Base-by-base conservation (phyloP, 1,140 invertebrate species). In the Tribolium madens region DNA sequence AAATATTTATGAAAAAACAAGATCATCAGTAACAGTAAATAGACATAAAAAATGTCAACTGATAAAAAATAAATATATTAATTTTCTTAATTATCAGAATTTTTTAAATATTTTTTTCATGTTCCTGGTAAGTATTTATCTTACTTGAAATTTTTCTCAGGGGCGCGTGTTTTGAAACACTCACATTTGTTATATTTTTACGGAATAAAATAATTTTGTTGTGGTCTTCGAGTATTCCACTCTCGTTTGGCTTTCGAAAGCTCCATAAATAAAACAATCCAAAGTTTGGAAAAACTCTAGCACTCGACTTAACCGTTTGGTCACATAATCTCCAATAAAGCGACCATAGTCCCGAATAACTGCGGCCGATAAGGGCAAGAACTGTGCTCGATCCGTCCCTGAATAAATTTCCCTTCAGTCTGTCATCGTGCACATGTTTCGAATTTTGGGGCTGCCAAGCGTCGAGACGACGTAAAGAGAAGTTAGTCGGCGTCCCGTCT, bases 261-360 rank as follows among this genome's bases (percentile, higher is more conserved):
- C 26, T 42, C 36, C 7, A 42, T 42, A 42, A 42, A 42, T 42
- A 42, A 42, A 42, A 7, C 36, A 42, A 42, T 42, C n/a, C 9
- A 10, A 42, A 42, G 36, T 42, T 42, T 42, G 1, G 36, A 42
- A 42, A 42, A 42, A n/a, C 0, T n/a, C 36, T 0, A 12, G 26
- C 57, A 64, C 57, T 64, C 57, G 21, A 64, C 31, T 64, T 13
- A 64, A 64, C 57, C 57, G 12, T 33, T 64, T 14, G 57, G 57
- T 64, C 57, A 64, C 57, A 31, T 64, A 64, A 64, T 64, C 57
- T 64, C 26, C 57, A 64, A 64, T 64, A 64, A 64, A 64, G 57
- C n/a, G 57, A 64, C 57, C 57, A 64, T 64, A 64, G 57, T 33
- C 26, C 57, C 57, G 57, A 64, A 64, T 64, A 64, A 64, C 57